Evolutionary conservation across 2,888 invertebrate species (phyloP).

Genomic region (Tinea pellionella): DNA sequence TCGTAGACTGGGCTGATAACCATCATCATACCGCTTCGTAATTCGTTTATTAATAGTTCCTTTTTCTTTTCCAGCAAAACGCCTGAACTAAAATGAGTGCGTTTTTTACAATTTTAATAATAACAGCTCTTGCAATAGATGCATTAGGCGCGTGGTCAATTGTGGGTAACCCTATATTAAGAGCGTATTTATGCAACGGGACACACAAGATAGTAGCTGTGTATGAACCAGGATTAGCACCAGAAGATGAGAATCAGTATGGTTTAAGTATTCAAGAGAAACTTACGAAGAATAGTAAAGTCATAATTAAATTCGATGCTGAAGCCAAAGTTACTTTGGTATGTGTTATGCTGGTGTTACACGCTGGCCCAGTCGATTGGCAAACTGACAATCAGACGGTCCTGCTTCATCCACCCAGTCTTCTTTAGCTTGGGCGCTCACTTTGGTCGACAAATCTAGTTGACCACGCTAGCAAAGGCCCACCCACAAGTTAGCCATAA

Average conservation of each 20-base stretch:
- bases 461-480: too few relatives aligned
- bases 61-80: too few relatives aligned
- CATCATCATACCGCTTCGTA: too few relatives aligned
- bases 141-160: neutral
- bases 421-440: too few relatives aligned
- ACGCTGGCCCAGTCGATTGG: too few relatives aligned
- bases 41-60: too few relatives aligned
- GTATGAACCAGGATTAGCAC: conserved; percentile 23
- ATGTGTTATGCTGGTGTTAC: conserved; percentile 19
- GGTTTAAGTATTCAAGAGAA: conserved; percentile 18
- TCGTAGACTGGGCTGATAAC: too few relatives aligned
- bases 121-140: neutral
- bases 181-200: conserved; percentile 22
- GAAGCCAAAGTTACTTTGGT: conserved; percentile 25
- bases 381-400: too few relatives aligned
- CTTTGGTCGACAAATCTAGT: too few relatives aligned
- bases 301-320: conserved; percentile 23
- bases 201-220: conserved; percentile 19
- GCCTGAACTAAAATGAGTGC: neutral
- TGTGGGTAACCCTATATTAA: conserved; percentile 20
- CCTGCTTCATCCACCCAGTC: too few relatives aligned
- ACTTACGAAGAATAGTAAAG: conserved; percentile 17
- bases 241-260: conserved; percentile 29
- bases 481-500: too few relatives aligned
- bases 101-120: neutral